A percentile compares a stretch with the other conserved stretches of the same genome.
Conservation (phyloP, 2,888 invertebrate species). For the Drosophila fungiperda region DNA sequence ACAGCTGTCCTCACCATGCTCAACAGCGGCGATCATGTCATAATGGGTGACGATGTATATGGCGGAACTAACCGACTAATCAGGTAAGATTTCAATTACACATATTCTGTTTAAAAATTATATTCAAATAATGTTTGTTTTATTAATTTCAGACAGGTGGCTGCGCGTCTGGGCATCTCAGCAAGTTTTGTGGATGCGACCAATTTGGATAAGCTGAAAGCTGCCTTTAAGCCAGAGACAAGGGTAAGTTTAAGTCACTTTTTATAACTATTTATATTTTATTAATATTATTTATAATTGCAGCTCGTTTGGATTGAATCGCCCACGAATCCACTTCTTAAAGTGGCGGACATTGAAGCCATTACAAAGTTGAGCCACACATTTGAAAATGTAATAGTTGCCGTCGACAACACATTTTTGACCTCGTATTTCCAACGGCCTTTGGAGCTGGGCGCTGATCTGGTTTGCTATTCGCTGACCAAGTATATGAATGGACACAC, state of each 20-base stretch:
- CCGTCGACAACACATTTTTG: conserved; percentile 97
- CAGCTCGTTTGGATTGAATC: conserved; percentile 97
- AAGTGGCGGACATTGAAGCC: conserved; percentile 94
- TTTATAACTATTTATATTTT: background rate
- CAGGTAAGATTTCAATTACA: conserved; percentile 84
- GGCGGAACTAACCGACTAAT: conserved; percentile 95
- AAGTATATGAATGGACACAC: conserved; percentile 99
- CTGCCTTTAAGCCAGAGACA: conserved; percentile 92
- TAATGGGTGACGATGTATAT: conserved; percentile 97
- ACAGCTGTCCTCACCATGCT: conserved; percentile 91
- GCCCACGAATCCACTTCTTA: conserved; percentile 97
- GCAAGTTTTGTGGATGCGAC: conserved; percentile 92
- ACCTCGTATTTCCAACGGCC: conserved; percentile 96
- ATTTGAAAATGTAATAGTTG: conserved; percentile 87
- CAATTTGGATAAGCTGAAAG: conserved; percentile 88
- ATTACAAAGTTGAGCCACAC: conserved; percentile 88
- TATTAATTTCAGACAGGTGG: conserved; percentile 87
- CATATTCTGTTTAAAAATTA: background rate
- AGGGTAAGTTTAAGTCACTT: conserved; percentile 87
- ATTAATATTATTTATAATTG: background rate
- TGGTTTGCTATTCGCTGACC: conserved; percentile 95
- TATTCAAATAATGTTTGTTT: background rate
- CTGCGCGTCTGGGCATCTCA: conserved; percentile 89
- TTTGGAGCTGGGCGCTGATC: conserved; percentile 94
- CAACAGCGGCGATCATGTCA: conserved; percentile 93